Conservation (phyloP, 1,140 invertebrate species). For the Bilobella aurantiaca region DNA sequence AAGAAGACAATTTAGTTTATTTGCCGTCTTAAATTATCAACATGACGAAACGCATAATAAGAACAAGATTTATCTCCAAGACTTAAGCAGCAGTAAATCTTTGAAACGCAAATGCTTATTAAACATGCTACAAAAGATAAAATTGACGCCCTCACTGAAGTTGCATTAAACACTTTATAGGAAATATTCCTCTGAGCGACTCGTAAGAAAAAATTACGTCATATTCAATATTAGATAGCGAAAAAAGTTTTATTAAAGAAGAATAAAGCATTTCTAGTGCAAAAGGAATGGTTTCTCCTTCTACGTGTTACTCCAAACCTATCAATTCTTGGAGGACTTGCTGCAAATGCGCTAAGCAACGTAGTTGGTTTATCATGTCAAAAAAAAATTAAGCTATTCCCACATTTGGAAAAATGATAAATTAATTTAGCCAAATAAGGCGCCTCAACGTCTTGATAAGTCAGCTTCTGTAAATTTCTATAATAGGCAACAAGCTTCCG, state of each 20-base stretch:
- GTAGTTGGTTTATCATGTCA: constrained; percentile 8
- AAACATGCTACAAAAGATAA: constrained; percentile 1
- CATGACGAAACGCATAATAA: background rate
- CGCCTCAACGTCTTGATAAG: background rate
- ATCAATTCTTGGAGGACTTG: background rate
- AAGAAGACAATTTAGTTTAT: background rate
- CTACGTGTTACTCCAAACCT: constrained; percentile 4
- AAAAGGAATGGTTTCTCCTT: constrained; percentile 7
- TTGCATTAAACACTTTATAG: constrained; percentile 14
- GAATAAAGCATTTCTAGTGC: background rate
- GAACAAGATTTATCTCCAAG: too few relatives aligned
- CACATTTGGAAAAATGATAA: background rate
- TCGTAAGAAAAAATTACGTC: background rate
- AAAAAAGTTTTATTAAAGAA: background rate
- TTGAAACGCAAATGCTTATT: background rate
- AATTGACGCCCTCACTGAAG: constrained; percentile 9
- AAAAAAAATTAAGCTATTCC: constrained; percentile 15
- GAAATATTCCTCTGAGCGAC: background rate
- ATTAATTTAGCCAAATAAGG: background rate
- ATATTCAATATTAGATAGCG: background rate
- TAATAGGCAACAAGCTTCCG: background rate
- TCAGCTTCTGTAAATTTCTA: background rate
- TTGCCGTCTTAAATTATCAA: too few relatives aligned
- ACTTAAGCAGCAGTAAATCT: too few relatives aligned
- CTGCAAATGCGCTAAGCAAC: background rate